Base-by-base conservation (phyloP, 2,113 vertebrate genomes). In the Labrus mixtus region DNA sequence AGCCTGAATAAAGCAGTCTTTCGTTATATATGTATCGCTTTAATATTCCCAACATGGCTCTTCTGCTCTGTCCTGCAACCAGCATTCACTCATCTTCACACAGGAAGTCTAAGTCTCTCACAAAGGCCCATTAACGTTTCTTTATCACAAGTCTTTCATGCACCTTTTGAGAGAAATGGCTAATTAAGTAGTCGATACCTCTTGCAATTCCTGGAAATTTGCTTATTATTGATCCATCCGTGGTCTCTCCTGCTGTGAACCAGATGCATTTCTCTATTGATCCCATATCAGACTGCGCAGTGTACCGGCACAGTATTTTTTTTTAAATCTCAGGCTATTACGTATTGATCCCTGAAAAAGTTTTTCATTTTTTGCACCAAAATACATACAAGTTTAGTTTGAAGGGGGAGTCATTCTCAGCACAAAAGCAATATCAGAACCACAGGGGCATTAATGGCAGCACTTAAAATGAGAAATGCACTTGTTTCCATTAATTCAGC, bases 221-320 rank as follows among this genome's bases (percentile, higher is more conserved):
- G 92, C 92, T 94, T 94, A 93, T 93, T 90, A 95, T 94, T 78
- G 94, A 94, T 94, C 85, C 67, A 63, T 68, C 71, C 86, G 81
- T 81, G 71, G 73, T 61, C 68, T 85, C 88, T 80, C 92, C 89
- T 84, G 79, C 88, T 91, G 92, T 83, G 91, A 90, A 93, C 88
- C 91, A 91, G 88, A 92, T 92, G 90, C 81, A 80, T 89, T 91
- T 84, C 78, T 91, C 56, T 88, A 95, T 94, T 87, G 93, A 95
- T 94, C 87, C 67, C 53, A 76, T 80, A 89, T 87, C 87, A 91
- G 79, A 87, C 85, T 83, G 91, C 76, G 88, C 89, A 91, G 89
- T 88, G 90, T 91, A 88, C 86, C 86, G 65, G 86, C 89, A 90
- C 90, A 87, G 88, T 92, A 90, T 91, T 93, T 92, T 91, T 93